These are phyloP conservation scores for Sinotaia quadrata DNA, from an alignment of 2,888 invertebrate genomes.

Conservation along the genomic window DNA sequence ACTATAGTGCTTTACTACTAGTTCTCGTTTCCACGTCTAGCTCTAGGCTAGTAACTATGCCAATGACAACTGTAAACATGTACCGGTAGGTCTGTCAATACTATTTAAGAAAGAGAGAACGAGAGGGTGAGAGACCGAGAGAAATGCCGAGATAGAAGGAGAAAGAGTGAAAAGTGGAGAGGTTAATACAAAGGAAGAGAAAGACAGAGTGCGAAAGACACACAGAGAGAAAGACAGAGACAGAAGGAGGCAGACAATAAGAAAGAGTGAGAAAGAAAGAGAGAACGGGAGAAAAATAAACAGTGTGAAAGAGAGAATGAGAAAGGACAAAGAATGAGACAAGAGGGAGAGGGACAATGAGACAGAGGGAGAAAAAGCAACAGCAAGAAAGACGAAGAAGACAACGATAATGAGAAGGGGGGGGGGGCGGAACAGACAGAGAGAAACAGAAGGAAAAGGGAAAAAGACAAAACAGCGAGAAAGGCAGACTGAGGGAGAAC, in stretches of 20 bases:
- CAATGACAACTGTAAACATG: too few species aligned
- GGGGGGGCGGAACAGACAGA: background rate
- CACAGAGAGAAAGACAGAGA: background rate
- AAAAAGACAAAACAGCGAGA: background rate
- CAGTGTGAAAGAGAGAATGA: slow-evolving; percentile 24
- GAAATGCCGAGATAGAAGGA: background rate
- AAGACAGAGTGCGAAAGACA: background rate
- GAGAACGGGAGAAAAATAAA: background rate
- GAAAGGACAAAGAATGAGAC: too few species aligned
- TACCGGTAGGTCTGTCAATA: too few species aligned
- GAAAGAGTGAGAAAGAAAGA: background rate
- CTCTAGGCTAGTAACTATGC: too few species aligned
- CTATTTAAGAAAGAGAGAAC: background rate
- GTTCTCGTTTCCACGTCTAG: too few species aligned
- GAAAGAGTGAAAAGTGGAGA: background rate
- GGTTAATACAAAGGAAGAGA: background rate
- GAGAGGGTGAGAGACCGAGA: background rate
- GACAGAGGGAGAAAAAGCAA: slow-evolving; percentile 15
- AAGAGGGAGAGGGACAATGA: slow-evolving; percentile 27
- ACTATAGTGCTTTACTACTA: too few species aligned
- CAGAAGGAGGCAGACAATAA: slow-evolving; percentile 17
- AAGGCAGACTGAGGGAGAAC: background rate
- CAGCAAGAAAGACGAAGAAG: background rate
- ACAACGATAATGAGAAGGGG: too few species aligned
- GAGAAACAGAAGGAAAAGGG: background rate